Conservation (phyloP, 2,888 invertebrate species). For the Drosophila colorata region DNA sequence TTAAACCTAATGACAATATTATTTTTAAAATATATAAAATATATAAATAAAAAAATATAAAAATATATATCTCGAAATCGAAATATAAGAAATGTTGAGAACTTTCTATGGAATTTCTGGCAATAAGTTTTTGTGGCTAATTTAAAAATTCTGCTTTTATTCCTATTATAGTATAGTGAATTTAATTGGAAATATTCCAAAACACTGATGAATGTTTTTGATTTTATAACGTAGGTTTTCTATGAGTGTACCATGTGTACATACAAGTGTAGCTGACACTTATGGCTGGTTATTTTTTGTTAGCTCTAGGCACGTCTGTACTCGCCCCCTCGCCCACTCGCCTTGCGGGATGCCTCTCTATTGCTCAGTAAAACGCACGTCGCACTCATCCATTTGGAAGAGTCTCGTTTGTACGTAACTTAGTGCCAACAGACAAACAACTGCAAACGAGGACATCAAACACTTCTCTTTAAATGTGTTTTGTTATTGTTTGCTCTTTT, state of each 20-base stretch:
- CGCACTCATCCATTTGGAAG: conserved; percentile 23
- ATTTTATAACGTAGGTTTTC: not conserved
- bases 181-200: no score
- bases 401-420: not conserved
- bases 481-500: conserved; percentile 35
- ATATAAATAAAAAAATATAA: no score
- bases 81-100: no score
- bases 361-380: conserved; percentile 22
- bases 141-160: no score
- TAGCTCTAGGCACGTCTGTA: conserved; percentile 26
- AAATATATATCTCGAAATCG: no score
- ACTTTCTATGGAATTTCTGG: no score
- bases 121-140: no score
- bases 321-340: not conserved
- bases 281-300: conserved; percentile 14
- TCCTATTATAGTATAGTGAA: no score
- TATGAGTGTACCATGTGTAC: not conserved
- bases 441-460: conserved; percentile 42
- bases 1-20: no score
- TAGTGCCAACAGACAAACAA: conserved; percentile 19
- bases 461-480: conserved; percentile 33
- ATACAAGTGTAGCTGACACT: not conserved
- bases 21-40: no score
- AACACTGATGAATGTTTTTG: no score
- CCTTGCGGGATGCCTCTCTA: not conserved